Conservation (phyloP, 2,113 vertebrate genomes). For the Perca fluviatilis region DNA sequence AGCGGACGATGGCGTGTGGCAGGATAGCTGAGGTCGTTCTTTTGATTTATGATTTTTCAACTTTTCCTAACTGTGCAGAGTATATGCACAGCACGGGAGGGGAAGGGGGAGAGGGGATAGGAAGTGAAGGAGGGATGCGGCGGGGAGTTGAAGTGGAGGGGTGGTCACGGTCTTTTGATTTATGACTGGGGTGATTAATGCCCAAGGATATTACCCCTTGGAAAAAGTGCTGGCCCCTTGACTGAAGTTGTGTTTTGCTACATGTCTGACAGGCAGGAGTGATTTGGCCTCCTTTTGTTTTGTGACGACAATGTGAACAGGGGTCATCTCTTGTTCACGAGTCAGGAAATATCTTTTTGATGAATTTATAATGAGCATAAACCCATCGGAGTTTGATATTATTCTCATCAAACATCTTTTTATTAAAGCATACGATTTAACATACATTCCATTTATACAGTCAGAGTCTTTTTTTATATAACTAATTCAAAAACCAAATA, state of each 20-base stretch:
- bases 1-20: conserved; percentile 69
- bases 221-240: conserved; percentile 70
- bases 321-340: conserved; percentile 67
- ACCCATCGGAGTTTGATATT: background rate
- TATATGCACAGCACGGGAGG: conserved; percentile 38
- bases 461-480: too few relatives aligned
- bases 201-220: conserved; percentile 76
- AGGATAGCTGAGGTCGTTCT: conserved; percentile 71
- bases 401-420: too few relatives aligned
- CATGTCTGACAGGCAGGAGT: conserved; percentile 77
- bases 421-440: too few relatives aligned
- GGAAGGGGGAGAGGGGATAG: conserved; percentile 14
- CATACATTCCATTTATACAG: too few relatives aligned
- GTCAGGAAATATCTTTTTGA: conserved; percentile 63
- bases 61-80: conserved; percentile 61
- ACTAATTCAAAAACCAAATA: too few relatives aligned
- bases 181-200: conserved; percentile 78
- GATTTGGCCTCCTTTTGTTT: conserved; percentile 80
- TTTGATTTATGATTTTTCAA: conserved; percentile 78
- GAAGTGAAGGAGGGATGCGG: conserved; percentile 58
- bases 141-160: conserved; percentile 44
- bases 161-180: conserved; percentile 72
- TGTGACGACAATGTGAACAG: conserved; percentile 54
- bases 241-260: conserved; percentile 81
- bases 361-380: conserved; percentile 52